These are phyloP conservation scores for Takifugu bimaculatus DNA, from an alignment of 2,113 vertebrate species.

Conservation along the genomic window DNA sequence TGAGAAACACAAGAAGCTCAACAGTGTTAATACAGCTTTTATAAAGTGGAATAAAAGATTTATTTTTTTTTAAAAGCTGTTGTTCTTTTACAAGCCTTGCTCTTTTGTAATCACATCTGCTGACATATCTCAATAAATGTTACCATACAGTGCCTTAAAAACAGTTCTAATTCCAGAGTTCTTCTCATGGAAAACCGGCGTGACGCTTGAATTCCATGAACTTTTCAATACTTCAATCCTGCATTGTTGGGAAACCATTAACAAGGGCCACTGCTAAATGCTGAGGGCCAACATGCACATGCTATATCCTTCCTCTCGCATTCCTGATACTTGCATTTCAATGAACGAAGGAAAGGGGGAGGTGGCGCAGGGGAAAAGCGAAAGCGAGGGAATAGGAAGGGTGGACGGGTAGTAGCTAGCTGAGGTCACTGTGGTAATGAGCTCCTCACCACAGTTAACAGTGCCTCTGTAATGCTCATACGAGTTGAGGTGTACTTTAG, in stretches of 20 bases:
- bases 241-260: constrained; percentile 24
- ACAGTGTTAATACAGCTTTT: no score
- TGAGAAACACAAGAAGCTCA: constrained; percentile 13
- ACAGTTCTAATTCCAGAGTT: background rate
- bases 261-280: constrained; percentile 33
- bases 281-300: constrained; percentile 46
- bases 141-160: background rate
- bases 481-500: background rate
- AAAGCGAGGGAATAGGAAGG: constrained; percentile 34
- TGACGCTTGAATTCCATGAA: background rate
- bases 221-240: constrained; percentile 5
- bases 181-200: background rate
- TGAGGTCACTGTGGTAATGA: constrained; percentile 43
- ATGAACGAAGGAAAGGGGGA: constrained; percentile 53
- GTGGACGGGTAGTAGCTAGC: constrained; percentile 12
- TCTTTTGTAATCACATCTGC: no score
- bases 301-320: constrained; percentile 71
- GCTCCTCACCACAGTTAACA: constrained; percentile 20
- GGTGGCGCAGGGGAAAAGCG: constrained; percentile 6
- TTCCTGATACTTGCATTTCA: constrained; percentile 61
- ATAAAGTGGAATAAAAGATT: no score
- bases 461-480: background rate
- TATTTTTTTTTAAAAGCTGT: no score
- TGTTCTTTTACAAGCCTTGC: no score
- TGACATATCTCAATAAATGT: background rate